Evolutionary conservation across 2,888 invertebrate species (phyloP).

Genomic region (Ametastegia equiseti): DNA sequence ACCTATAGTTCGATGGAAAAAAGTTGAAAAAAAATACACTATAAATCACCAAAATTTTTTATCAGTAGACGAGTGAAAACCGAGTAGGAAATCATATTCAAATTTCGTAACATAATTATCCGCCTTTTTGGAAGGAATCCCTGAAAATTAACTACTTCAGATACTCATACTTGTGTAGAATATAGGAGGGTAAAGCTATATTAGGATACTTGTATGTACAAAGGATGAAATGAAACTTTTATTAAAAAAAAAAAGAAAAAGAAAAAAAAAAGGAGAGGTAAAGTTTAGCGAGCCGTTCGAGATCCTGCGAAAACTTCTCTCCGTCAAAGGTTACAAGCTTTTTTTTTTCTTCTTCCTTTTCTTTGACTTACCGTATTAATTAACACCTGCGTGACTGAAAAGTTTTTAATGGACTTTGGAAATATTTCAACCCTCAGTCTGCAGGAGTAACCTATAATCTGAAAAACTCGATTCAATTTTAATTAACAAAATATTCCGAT

Average conservation of each 20-base stretch:
- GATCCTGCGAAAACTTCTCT: not conserved
- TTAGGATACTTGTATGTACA: no score
- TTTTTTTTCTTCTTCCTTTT: not conserved
- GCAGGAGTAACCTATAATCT: not conserved
- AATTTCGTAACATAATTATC: not conserved
- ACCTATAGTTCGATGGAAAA: no score
- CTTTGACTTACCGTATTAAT: constrained; percentile 18
- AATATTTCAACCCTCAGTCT: constrained; percentile 3
- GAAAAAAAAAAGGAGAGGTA: not conserved
- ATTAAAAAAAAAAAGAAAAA: not conserved
- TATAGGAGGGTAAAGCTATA: no score
- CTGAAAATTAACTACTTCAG: no score
- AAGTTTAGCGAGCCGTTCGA: not conserved
- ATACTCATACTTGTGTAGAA: no score
- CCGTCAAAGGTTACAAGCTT: not conserved
- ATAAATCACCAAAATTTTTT: no score
- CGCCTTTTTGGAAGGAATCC: not conserved
- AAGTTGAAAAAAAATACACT: no score
- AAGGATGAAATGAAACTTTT: no score
- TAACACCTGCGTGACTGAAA: constrained; percentile 20
- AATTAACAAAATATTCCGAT: not conserved
- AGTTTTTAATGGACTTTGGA: constrained; percentile 26
- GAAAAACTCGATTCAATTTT: not conserved
- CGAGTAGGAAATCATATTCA: no score
- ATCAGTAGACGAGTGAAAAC: no score